Evolutionary conservation across 1,140 invertebrate species (phyloP), one percentile per base, ranked within the genome.

Genomic region (Cardiocondyla obscurior): DNA sequence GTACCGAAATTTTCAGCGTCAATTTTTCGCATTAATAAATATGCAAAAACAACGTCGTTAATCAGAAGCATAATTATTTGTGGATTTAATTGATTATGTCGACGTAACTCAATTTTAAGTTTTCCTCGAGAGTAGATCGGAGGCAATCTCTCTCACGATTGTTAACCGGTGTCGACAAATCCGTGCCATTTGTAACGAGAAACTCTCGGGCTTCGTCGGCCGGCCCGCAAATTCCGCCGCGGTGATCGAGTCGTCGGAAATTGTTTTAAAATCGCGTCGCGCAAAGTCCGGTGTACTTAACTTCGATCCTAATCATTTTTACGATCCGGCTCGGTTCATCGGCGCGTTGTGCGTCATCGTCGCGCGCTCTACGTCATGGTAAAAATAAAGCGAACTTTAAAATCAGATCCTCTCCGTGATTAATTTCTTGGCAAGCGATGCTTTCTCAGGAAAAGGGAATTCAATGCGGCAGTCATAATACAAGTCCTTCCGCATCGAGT

Each of bases 251-350:
- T 53, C 70, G 33, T 51, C 55, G 64, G 79, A 85, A 81, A 86
- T 84, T 81, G 79, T 73, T 67, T 28, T 57, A 36, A 36, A 57
- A 83, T 85, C 83, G 53, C 69, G 77, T 85, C 77, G 79, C 72
- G 65, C 79, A 28, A n/a, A 79, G 30, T 57, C 42, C 55, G 53
- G 53, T 28, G 60, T 28, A 53, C 30, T 79, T 36, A 12, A 51
- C 39, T 76, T 77, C 53, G 53, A 77, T 83, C 16, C 55, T 46
- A 51, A 83, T 79, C 84, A 36, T 84, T 74, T n/a, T 81, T 60
- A 65, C 42, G 19, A 69, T 60, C 19, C 67, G 69, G n/a, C 25
- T 25, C 62, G 28, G 67, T 79, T 36, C 46, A 44, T 10, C n/a
- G 60, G 7, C 10, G 30, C 33, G 16, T 53, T 7, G 19, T 16